A percentile compares a stretch with the other conserved stretches of the same genome.
Conservation (phyloP, 2,797 vertebrate genomes). For the Sebastes reedi region DNA sequence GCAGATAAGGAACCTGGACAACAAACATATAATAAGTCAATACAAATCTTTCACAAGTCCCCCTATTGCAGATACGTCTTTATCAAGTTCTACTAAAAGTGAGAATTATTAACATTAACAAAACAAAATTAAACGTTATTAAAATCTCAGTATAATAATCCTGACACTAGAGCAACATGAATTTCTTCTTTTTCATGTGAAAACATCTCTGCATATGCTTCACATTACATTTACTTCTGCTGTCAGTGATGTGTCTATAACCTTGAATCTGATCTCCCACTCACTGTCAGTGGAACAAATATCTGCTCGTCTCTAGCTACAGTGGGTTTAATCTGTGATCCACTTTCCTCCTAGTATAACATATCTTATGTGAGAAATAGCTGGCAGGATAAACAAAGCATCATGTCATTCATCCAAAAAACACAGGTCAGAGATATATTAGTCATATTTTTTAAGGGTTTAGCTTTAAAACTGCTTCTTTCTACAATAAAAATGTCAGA, state of each 20-base stretch:
- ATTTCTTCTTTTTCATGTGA: neutral
- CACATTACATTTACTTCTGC: neutral
- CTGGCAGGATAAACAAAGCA: neutral
- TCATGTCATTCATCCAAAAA: neutral
- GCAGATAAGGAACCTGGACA: constrained; percentile 82
- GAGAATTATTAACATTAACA: neutral
- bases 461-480: neutral
- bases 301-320: neutral
- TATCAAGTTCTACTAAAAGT: neutral
- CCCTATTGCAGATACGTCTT: neutral
- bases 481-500: neutral
- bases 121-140: neutral
- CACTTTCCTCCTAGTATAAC: neutral
- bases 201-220: neutral
- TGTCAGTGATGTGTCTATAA: neutral
- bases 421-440: neutral
- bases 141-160: neutral
- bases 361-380: neutral
- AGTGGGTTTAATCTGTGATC: neutral
- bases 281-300: neutral
- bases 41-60: neutral
- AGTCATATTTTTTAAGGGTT: neutral
- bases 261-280: constrained; percentile 15
- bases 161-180: neutral
- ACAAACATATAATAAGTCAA: constrained; percentile 6